Evolutionary conservation across 2,113 vertebrate genomes (phyloP).

Genomic region (Gallinago paraguaiae): DNA sequence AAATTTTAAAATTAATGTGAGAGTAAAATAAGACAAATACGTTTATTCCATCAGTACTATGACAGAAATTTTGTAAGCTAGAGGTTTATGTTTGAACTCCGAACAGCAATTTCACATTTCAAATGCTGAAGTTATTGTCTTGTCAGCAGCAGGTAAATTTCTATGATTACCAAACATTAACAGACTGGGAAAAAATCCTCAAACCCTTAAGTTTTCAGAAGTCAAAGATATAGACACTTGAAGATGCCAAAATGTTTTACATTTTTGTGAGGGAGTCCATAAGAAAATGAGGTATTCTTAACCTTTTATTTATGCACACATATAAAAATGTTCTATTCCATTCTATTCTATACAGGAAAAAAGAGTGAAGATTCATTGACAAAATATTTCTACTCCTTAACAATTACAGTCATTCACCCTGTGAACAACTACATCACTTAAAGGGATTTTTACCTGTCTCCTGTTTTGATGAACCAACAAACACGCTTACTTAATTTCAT

Average conservation of each 20-base stretch:
- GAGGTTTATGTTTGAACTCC: background rate
- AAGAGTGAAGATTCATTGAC: background rate
- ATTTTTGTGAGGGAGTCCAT: background rate
- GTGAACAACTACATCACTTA: background rate
- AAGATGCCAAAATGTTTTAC: background rate
- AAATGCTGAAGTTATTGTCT: background rate
- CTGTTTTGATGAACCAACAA: background rate
- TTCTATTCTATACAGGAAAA: background rate
- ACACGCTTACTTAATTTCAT: background rate
- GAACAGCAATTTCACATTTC: background rate
- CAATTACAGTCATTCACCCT: background rate
- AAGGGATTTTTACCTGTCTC: background rate
- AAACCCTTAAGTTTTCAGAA: background rate
- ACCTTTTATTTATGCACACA: background rate
- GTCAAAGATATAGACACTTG: background rate
- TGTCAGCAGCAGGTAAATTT: background rate
- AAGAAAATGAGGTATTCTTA: background rate
- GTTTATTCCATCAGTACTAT: background rate
- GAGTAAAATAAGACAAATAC: background rate
- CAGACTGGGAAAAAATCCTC: fast-evolving
- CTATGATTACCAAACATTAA: background rate
- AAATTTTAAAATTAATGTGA: background rate
- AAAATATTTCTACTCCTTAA: background rate
- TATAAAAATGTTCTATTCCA: background rate
- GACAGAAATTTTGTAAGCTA: background rate